These are phyloP conservation scores for Druceiella hillmani DNA, from an alignment of 2,888 invertebrate genomes.

Conservation along the genomic window DNA sequence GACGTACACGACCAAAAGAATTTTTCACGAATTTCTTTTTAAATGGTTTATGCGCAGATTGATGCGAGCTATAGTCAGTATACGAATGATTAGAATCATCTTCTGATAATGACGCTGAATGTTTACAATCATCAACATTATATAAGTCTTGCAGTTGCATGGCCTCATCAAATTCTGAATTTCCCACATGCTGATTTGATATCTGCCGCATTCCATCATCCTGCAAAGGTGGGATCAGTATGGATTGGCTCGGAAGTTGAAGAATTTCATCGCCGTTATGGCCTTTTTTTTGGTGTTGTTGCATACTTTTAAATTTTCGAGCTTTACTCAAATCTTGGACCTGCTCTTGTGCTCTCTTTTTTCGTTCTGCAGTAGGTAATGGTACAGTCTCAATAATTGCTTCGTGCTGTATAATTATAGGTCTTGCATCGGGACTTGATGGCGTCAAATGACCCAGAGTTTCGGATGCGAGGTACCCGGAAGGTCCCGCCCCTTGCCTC, in stretches of 20 bases:
- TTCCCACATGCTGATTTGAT: neutral
- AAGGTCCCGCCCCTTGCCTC: constrained; percentile 8
- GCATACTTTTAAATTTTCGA: neutral
- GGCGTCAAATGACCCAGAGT: constrained; percentile 7
- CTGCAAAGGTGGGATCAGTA: neutral
- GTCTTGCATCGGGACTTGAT: constrained; percentile 7
- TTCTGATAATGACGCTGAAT: neutral
- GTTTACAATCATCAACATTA: neutral
- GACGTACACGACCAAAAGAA: neutral
- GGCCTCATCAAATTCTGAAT: neutral
- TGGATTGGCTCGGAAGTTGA: constrained; percentile 1
- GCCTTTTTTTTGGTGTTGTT: neutral
- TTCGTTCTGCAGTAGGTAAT: neutral
- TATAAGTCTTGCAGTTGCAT: neutral
- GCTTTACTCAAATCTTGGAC: neutral
- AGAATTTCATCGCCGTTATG: neutral
- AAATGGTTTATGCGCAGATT: neutral
- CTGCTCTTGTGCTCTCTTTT: neutral
- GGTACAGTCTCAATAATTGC: neutral
- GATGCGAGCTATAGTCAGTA: neutral
- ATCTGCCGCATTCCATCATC: neutral
- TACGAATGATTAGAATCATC: neutral
- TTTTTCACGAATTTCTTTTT: neutral
- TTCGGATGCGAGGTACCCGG: constrained; percentile 9
- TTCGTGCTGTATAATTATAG: constrained; percentile 1